Conservation (phyloP, 2,797 vertebrate species). For the Sphenopsis melanotis region DNA sequence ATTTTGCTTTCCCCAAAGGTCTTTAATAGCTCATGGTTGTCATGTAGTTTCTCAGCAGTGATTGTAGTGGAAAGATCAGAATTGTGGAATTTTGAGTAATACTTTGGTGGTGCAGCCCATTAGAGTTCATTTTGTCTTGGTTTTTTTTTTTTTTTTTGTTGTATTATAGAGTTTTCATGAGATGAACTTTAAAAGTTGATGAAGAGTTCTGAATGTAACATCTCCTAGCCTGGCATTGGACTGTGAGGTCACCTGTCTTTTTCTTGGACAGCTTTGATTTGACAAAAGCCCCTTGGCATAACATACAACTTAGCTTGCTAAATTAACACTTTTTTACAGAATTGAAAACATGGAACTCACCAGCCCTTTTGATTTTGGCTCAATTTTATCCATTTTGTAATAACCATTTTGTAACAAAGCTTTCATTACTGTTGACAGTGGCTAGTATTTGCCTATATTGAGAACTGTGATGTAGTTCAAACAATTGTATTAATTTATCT, state of each 20-base stretch:
- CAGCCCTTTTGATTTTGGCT: not conserved
- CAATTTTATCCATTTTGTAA: not conserved
- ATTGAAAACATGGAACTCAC: not conserved
- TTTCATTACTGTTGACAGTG: not conserved
- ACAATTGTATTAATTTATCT: slow-evolving; percentile 60
- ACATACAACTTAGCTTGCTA: not conserved
- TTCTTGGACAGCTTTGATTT: not conserved
- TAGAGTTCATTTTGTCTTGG: not conserved
- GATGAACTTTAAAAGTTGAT: not conserved
- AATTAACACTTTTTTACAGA: not conserved
- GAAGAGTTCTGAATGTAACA: not conserved
- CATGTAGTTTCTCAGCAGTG: not conserved
- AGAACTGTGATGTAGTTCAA: slow-evolving; percentile 1
- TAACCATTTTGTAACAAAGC: not conserved
- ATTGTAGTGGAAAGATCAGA: not conserved
- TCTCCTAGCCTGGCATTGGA: not conserved
- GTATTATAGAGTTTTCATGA: not conserved
- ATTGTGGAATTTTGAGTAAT: not conserved
- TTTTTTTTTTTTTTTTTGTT: not conserved
- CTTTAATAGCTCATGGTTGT: not conserved
- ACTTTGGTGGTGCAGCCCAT: not conserved
- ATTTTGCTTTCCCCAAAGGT: not conserved
- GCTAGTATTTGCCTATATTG: not conserved
- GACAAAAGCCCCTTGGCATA: not conserved
- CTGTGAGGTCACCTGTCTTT: not conserved